Conservation (phyloP, 2,797 vertebrate genomes). For the Discoglossus pictus region DNA sequence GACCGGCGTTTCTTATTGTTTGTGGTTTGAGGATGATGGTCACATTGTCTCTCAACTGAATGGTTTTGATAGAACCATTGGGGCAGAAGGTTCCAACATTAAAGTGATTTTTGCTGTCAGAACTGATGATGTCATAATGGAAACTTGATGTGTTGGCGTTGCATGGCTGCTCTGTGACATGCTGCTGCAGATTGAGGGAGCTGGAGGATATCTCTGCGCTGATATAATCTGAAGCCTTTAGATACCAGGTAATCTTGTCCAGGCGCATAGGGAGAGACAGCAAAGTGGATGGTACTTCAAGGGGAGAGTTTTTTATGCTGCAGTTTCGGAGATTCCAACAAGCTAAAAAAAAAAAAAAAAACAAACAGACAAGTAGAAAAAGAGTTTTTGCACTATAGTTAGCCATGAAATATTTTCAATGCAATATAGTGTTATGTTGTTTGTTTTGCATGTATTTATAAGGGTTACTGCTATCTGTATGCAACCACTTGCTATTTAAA, state of each 20-base stretch:
- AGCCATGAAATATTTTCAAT: too few relatives aligned
- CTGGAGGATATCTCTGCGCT: slow-evolving; percentile 72
- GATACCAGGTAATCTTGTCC: slow-evolving; percentile 78
- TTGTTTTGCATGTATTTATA: too few relatives aligned
- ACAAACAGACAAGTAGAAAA: fast-evolving
- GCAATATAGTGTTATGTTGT: too few relatives aligned
- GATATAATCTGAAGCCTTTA: slow-evolving; percentile 66
- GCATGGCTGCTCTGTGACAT: slow-evolving; percentile 72
- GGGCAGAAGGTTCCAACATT: slow-evolving; percentile 82
- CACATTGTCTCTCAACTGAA: slow-evolving; percentile 81
- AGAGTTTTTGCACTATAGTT: too few relatives aligned
- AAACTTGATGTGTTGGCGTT: slow-evolving; percentile 54
- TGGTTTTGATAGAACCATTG: slow-evolving; percentile 74
- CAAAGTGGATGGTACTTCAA: slow-evolving; percentile 71
- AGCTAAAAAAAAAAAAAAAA: slow-evolving; percentile 42
- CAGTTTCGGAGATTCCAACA: slow-evolving; percentile 65
- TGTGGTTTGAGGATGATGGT: slow-evolving; percentile 69
- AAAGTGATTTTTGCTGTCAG: slow-evolving; percentile 55
- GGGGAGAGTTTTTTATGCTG: slow-evolving; percentile 52
- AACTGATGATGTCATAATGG: slow-evolving; percentile 65
- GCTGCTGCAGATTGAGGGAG: slow-evolving; percentile 73
- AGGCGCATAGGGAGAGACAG: slow-evolving; percentile 74
- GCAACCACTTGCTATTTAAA: too few relatives aligned
- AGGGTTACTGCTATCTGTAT: too few relatives aligned
- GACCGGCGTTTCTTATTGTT: slow-evolving; percentile 57